Evolutionary conservation across 2,797 vertebrate species (phyloP).

Genomic region (Lithobates sylvaticus): DNA sequence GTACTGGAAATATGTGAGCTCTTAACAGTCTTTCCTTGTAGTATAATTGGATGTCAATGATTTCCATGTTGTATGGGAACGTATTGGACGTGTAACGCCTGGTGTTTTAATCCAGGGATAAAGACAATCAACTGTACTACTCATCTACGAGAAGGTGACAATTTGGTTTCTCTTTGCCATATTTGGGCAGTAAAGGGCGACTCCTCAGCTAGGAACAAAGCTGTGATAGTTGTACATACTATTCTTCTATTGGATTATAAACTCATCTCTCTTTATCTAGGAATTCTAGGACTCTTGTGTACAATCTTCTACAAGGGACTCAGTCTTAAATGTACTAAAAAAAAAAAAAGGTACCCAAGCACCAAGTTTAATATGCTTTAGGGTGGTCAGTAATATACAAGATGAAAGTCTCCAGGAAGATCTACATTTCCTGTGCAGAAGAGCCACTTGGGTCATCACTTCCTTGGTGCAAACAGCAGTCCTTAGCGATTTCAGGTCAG

Average conservation of each 20-base stretch:
- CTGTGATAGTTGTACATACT: background rate
- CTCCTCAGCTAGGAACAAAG: background rate
- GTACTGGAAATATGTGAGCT: background rate
- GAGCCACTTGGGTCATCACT: background rate
- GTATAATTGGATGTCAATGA: background rate
- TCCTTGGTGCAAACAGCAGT: too few species aligned
- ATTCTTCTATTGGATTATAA: background rate
- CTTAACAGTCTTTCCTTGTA: too few species aligned
- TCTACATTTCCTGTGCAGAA: background rate
- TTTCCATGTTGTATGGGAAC: slow-evolving; percentile 19
- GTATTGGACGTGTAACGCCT: background rate
- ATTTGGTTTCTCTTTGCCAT: too few species aligned
- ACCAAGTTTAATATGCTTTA: background rate
- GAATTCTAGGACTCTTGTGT: too few species aligned
- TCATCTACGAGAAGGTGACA: background rate
- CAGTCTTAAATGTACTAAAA: background rate
- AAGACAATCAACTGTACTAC: slow-evolving; percentile 7
- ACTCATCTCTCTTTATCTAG: background rate
- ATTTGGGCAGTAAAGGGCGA: background rate
- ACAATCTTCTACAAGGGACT: background rate
- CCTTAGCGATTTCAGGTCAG: background rate
- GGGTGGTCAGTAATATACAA: background rate
- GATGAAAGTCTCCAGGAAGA: background rate
- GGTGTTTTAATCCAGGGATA: slow-evolving; percentile 29
- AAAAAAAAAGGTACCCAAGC: background rate